Percentiles rank a stretch among this genome's conserved stretches.
Evolutionary conservation across 2,888 invertebrate genomes (phyloP).

Genomic region (Camptogramma bilineatum): DNA sequence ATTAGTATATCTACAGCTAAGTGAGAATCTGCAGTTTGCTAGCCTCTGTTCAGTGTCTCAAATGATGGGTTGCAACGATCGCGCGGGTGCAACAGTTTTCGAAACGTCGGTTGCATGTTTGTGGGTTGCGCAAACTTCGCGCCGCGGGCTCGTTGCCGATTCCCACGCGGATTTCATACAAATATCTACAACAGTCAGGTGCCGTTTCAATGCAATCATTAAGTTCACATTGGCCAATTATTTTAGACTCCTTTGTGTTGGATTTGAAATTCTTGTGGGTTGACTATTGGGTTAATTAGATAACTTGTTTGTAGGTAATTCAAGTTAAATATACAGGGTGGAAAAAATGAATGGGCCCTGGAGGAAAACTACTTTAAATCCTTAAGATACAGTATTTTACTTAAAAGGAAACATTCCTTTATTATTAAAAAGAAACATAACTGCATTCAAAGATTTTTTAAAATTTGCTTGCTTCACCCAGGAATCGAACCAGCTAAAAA

Average conservation of each 20-base stretch:
- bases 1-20: background rate
- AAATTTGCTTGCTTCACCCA: too few species aligned
- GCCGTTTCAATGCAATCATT: slow-evolving; percentile 69
- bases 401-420: too few species aligned
- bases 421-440: too few species aligned
- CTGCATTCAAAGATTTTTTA: too few species aligned
- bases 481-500: too few species aligned
- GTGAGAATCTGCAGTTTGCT: background rate
- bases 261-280: slow-evolving; percentile 32
- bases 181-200: slow-evolving; percentile 69
- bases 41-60: slow-evolving; percentile 16
- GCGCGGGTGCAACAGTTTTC: slow-evolving; percentile 60
- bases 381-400: too few species aligned
- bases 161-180: slow-evolving; percentile 84
- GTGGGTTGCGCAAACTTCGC: slow-evolving; percentile 44
- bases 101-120: slow-evolving; percentile 52
- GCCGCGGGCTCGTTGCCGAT: slow-evolving; percentile 64
- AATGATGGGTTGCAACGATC: slow-evolving; percentile 34
- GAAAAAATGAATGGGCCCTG: too few species aligned
- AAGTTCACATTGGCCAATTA: slow-evolving; percentile 61
- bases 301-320: background rate
- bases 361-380: too few species aligned
- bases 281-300: slow-evolving; percentile 40
- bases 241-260: slow-evolving; percentile 53
- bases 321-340: too few species aligned